A percentile compares a stretch with the other conserved stretches of the same genome.
These are phyloP conservation scores for Mastigias papua DNA, from an alignment of 30 jellyfish, hydroid and myxozoan species.

Conservation along the genomic window DNA sequence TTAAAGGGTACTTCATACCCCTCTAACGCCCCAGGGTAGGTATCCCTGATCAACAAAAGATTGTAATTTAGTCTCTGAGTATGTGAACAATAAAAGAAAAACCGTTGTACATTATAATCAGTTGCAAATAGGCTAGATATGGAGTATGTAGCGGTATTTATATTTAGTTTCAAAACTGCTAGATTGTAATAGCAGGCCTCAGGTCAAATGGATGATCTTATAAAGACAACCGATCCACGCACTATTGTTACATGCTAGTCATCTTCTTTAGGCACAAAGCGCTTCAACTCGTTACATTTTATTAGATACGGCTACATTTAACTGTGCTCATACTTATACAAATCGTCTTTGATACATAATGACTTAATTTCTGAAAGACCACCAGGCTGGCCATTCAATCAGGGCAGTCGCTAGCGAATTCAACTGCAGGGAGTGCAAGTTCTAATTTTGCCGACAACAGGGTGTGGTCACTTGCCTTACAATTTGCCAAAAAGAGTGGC, in stretches of 20 bases:
- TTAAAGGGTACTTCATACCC: too few relatives aligned
- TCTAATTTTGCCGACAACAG: background rate
- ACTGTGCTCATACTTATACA: background rate
- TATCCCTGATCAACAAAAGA: too few relatives aligned
- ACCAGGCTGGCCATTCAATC: background rate
- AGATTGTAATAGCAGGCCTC: background rate
- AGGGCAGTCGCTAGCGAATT: background rate
- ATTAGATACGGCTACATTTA: background rate
- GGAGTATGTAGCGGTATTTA: background rate
- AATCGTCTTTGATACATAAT: background rate
- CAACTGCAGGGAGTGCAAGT: background rate
- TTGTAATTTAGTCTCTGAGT: too few relatives aligned
- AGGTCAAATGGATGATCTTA: conserved; percentile 38
- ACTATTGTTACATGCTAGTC: background rate
- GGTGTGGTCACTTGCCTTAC: background rate
- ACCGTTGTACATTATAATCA: background rate
- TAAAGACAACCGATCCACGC: conserved; percentile 5
- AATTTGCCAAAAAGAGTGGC: background rate
- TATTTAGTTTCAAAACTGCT: conserved; percentile 8
- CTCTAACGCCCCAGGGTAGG: too few relatives aligned
- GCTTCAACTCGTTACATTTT: conserved; percentile 4
- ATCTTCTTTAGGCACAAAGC: conserved; percentile 4
- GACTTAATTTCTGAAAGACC: background rate
- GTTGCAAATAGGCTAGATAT: background rate
- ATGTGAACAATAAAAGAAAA: too few relatives aligned